A percentile compares a stretch with the other conserved stretches of the same genome.
Conservation (phyloP, 2,888 invertebrate species). For the Caenorhabditis imperialis region DNA sequence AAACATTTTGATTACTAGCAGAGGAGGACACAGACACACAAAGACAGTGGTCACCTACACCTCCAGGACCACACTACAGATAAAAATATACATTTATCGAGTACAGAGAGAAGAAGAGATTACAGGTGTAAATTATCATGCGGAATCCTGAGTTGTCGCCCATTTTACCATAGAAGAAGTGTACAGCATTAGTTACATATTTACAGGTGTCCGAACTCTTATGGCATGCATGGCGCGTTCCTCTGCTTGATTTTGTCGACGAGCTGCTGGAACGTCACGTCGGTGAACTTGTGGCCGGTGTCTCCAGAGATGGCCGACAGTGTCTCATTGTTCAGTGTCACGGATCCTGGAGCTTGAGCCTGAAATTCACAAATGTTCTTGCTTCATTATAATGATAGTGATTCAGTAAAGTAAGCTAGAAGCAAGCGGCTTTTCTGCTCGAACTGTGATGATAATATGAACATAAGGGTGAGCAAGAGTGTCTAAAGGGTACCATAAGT, state of each 20-base stretch:
- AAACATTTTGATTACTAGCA: neutral
- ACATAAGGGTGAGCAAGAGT: too few species aligned
- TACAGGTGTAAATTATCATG: constrained; percentile 10
- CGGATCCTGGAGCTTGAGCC: constrained; percentile 31
- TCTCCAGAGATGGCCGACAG: constrained; percentile 67
- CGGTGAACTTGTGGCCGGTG: constrained; percentile 62
- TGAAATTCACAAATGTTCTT: constrained; percentile 15
- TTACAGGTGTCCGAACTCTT: constrained; percentile 22
- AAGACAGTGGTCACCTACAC: constrained; percentile 7
- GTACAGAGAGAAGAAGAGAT: constrained; percentile 4
- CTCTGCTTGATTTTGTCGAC: constrained; percentile 67
- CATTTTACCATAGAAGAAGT: constrained; percentile 16
- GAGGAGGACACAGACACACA: constrained; percentile 12
- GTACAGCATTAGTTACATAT: constrained; percentile 39
- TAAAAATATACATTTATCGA: constrained; percentile 11
- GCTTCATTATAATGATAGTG: too few species aligned
- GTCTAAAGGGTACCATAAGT: too few species aligned
- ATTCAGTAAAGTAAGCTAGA: too few species aligned
- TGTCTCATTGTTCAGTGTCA: constrained; percentile 66
- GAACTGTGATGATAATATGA: too few species aligned
- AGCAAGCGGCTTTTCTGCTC: too few species aligned
- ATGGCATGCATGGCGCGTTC: constrained; percentile 68
- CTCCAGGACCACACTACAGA: constrained; percentile 9
- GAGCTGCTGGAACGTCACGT: constrained; percentile 67
- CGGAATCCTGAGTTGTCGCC: constrained; percentile 40